Percentiles rank a stretch among this genome's conserved stretches.
These are phyloP conservation scores for Bubo scandiacus DNA, from an alignment of 2,113 vertebrate species.

Conservation along the genomic window DNA sequence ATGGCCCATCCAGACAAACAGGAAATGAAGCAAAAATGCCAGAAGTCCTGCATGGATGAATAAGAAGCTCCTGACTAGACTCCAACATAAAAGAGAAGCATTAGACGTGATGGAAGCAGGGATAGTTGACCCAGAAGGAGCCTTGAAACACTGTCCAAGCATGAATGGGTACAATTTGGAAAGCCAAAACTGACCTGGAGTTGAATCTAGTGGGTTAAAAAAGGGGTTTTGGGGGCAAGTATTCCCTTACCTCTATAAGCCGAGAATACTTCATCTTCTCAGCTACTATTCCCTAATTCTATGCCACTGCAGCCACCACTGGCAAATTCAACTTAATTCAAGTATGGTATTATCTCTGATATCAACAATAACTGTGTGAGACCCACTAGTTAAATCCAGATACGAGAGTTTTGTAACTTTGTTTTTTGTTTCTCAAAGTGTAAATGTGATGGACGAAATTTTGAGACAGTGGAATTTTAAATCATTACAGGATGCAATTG, in stretches of 20 bases:
- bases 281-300: not conserved
- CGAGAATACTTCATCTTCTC: not conserved
- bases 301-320: not conserved
- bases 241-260: not conserved
- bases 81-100: not conserved
- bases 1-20: not conserved
- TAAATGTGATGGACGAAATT: slow-evolving; percentile 52
- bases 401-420: not conserved
- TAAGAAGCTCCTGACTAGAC: not conserved
- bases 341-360: not conserved
- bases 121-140: not conserved
- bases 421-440: slow-evolving; percentile 33
- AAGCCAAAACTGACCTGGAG: not conserved
- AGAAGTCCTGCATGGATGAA: not conserved
- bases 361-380: not conserved
- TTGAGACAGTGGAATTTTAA: slow-evolving; percentile 49
- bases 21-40: not conserved
- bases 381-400: not conserved
- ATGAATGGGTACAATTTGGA: not conserved
- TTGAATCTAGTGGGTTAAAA: not conserved
- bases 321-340: not conserved
- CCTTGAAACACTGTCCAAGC: not conserved
- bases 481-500: slow-evolving; percentile 49
- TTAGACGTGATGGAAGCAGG: not conserved
- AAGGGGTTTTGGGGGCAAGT: too few relatives aligned